These are phyloP conservation scores for Odontamblyopus lacepedii DNA, from an alignment of 2,797 vertebrate species.

Conservation along the genomic window DNA sequence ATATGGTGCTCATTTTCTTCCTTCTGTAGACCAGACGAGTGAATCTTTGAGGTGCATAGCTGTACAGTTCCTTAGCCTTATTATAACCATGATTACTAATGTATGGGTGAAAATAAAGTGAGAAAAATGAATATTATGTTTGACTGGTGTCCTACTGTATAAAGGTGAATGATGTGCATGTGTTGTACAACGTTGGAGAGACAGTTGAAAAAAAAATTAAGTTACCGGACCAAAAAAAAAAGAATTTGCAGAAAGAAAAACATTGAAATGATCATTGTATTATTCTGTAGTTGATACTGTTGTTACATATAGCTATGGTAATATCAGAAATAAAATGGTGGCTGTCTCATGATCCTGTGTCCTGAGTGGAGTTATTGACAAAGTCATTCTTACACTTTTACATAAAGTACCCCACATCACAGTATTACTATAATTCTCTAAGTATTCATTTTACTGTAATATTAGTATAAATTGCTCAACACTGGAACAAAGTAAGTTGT, in stretches of 20 bases:
- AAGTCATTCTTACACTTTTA: neutral
- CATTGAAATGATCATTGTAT: slow-evolving; percentile 71
- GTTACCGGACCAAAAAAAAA: slow-evolving; percentile 90
- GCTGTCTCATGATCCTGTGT: slow-evolving; percentile 48
- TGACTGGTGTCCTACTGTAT: slow-evolving; percentile 84
- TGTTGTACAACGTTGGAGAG: slow-evolving; percentile 82
- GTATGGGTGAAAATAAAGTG: slow-evolving; percentile 71
- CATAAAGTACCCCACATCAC: neutral
- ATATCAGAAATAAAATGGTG: slow-evolving; percentile 94
- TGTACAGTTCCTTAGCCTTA: slow-evolving; percentile 90
- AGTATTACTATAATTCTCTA: no score
- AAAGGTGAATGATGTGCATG: slow-evolving; percentile 91
- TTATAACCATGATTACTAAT: slow-evolving; percentile 79
- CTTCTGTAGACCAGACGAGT: slow-evolving; percentile 82
- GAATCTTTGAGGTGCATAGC: slow-evolving; percentile 87
- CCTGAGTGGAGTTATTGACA: slow-evolving; percentile 6
- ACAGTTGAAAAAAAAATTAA: slow-evolving; percentile 41
- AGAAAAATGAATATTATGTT: slow-evolving; percentile 58
- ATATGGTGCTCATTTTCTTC: slow-evolving; percentile 79
- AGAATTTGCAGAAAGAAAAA: slow-evolving; percentile 72
- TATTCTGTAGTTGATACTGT: slow-evolving; percentile 91
- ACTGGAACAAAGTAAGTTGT: no score
- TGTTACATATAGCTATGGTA: slow-evolving; percentile 93
- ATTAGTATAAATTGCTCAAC: no score
- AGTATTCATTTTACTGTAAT: no score